Evolutionary conservation across 1,140 invertebrate genomes (phyloP).

Genomic region (Drosophila lowei): DNA sequence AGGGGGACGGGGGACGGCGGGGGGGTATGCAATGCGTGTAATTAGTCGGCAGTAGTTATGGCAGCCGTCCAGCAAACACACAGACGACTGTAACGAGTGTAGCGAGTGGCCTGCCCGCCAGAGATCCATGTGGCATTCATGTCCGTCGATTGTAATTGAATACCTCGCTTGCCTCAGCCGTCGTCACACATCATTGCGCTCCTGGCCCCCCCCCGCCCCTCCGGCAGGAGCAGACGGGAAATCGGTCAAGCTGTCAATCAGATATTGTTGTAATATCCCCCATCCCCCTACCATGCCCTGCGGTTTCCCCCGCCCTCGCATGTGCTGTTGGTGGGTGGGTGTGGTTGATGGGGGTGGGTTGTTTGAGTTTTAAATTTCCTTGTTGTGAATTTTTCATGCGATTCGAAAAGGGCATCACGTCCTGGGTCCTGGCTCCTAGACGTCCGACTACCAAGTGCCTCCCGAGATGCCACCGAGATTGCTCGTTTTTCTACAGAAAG

Average conservation of each 20-base stretch:
- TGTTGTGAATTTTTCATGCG: constrained; percentile 73
- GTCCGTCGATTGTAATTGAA: constrained; percentile 65
- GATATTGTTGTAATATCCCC: constrained; percentile 20
- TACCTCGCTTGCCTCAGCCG: constrained; percentile 46
- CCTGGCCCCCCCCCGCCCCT: not conserved
- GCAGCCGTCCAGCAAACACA: constrained; percentile 32
- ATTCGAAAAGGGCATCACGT: constrained; percentile 3
- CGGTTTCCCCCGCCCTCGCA: constrained; percentile 20
- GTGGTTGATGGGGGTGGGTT: constrained; percentile 34
- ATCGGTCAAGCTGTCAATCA: constrained; percentile 77
- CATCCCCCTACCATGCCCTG: constrained; percentile 8
- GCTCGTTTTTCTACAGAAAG: too few relatives aligned
- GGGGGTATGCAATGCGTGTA: constrained; percentile 33
- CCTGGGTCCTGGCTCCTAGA: too few relatives aligned
- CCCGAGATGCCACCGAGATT: too few relatives aligned
- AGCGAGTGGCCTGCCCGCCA: constrained; percentile 49
- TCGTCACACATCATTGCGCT: constrained; percentile 70
- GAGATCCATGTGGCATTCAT: constrained; percentile 41
- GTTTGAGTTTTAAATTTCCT: constrained; percentile 75
- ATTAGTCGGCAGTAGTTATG: constrained; percentile 74
- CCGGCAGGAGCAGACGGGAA: constrained; percentile 43
- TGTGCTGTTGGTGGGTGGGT: constrained; percentile 6
- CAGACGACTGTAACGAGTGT: constrained; percentile 1
- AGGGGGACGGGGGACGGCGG: not conserved
- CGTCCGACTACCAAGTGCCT: too few relatives aligned